Conservation (phyloP, 1,140 invertebrate genomes). For the Ceratitis capitata region DNA sequence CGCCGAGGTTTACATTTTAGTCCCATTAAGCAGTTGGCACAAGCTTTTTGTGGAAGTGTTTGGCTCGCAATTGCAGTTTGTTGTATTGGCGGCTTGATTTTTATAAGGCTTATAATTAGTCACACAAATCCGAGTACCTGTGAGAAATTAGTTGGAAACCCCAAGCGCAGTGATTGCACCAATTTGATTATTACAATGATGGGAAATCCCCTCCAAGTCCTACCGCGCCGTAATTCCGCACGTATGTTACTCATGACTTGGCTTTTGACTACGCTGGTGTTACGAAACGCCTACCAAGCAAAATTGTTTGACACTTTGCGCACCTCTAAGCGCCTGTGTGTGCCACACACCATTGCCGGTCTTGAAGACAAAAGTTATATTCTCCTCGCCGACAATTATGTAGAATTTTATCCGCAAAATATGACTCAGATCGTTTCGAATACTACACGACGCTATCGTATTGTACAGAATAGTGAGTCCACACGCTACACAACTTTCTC, state of each 20-base stretch:
- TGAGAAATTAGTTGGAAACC: slow-evolving; percentile 38
- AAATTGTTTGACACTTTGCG: slow-evolving; percentile 43
- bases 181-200: slow-evolving; percentile 37
- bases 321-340: background rate
- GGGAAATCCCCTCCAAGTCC: slow-evolving; percentile 41
- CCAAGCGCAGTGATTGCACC: background rate
- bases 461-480: background rate
- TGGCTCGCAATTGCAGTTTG: background rate
- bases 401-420: slow-evolving; percentile 35
- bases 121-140: background rate
- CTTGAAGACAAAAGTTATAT: background rate
- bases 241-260: slow-evolving; percentile 42
- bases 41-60: background rate
- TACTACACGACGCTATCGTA: background rate
- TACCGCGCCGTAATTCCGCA: slow-evolving; percentile 41
- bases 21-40: slow-evolving; percentile 23
- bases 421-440: background rate
- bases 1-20: slow-evolving; percentile 38
- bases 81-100: background rate
- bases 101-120: background rate
- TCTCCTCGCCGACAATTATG: background rate
- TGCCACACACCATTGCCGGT: background rate
- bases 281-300: slow-evolving; percentile 47
- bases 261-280: slow-evolving; percentile 37
- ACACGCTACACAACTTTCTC: background rate